Base-by-base conservation (phyloP, 2,113 vertebrate genomes). In the Morphnarchus princeps region DNA sequence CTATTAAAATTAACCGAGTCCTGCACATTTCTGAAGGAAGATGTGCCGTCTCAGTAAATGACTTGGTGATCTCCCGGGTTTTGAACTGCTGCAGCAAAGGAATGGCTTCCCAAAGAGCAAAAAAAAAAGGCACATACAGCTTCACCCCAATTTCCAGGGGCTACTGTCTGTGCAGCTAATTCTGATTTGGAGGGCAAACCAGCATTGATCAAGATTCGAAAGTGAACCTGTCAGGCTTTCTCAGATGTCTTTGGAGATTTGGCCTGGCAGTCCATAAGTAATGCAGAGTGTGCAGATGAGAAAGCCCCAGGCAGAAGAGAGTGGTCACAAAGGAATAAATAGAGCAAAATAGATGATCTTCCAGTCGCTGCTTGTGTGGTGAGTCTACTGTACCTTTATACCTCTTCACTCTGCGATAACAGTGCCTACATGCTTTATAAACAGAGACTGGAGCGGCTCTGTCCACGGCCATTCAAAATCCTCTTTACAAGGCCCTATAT, bases 311-410 rank as follows among this genome's bases (percentile, higher is more conserved):
- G 91, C 92, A 95, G 67, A 91, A 89, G 40, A 81, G 32, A 82
- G 31, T 49, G 77, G 82, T 87, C 96, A 93, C 79, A 96, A 97
- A 95, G 83, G 65, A 95, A 94, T 93, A 96, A 95, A 82, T 90
- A 91, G 79, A 95, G 86, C 93, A 96, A 94, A 96, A 90, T 77
- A 93, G 77, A 83, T 95, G 58, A 95, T 94, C 50, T 76, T 91
- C 38, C 76, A 93, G 66, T 83, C 66, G 43, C 63, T 86, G 78
- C 54, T 69, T 72, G 38, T 66, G 67, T 49, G 55, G 61, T 1
- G 6, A 79, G 69, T 54, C 78, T 61, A 47, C 28, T 62, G 59
- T 79, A 66, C 71, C 50, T 84, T 36, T 62, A 70, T 19, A 89
- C 16, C 43, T 65, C 80, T 90, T 84, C 66, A 34, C 15, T 10